Conservation (phyloP, 2,797 vertebrate species). For the Siniperca obscura region DNA sequence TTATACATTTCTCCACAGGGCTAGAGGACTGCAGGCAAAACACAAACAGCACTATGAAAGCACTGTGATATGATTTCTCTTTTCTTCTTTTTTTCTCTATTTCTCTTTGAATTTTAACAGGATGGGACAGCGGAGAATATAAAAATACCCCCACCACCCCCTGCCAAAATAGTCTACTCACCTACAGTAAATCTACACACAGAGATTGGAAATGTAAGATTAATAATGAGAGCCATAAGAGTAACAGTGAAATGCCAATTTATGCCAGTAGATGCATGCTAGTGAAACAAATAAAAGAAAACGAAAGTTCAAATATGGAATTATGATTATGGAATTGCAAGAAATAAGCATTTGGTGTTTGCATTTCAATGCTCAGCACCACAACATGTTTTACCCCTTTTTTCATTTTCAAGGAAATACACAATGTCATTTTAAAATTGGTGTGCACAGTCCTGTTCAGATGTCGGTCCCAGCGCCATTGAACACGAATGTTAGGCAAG, state of each 20-base stretch:
- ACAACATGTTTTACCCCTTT: not conserved
- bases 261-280: not conserved
- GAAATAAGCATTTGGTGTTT: not conserved
- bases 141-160: not conserved
- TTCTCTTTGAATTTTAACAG: not conserved
- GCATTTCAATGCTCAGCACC: not conserved
- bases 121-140: not conserved
- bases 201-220: not conserved
- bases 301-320: no score
- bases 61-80: not conserved
- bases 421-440: not conserved
- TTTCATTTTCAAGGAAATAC: not conserved
- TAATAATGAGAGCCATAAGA: not conserved
- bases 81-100: no score
- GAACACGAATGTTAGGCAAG: slow-evolving; percentile 43
- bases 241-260: not conserved
- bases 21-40: not conserved
- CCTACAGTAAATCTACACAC: not conserved
- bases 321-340: not conserved
- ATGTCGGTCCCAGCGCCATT: not conserved
- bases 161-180: not conserved
- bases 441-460: slow-evolving; percentile 6
- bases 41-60: not conserved
- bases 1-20: not conserved
- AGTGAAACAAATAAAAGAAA: not conserved